Evolutionary conservation across 2,888 invertebrate species (phyloP).

Genomic region (Microctonus brassicae): DNA sequence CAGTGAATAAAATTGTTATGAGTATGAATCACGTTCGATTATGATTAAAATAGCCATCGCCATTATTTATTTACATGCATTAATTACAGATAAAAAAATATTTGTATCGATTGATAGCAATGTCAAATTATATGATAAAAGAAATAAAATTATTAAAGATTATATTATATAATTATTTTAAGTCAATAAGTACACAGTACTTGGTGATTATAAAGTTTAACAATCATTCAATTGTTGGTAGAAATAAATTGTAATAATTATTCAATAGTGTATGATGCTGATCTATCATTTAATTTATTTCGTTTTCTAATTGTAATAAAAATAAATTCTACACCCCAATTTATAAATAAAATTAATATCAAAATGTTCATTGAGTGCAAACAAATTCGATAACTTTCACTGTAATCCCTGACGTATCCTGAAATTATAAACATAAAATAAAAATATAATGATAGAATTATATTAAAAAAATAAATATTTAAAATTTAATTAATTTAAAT

Average conservation of each 20-base stretch:
- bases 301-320: constrained; percentile 32
- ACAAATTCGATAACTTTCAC: constrained; percentile 61
- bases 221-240: not conserved
- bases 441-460: not conserved
- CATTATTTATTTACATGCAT: not conserved
- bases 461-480: not conserved
- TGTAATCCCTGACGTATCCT: constrained; percentile 64
- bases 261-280: too few relatives aligned
- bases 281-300: not conserved
- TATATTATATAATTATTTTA: not conserved
- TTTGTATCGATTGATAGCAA: too few relatives aligned
- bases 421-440: constrained; percentile 3
- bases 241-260: too few relatives aligned
- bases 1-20: too few relatives aligned
- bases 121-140: too few relatives aligned
- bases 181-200: not conserved
- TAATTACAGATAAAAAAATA: too few relatives aligned
- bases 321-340: constrained; percentile 54
- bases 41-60: too few relatives aligned
- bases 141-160: not conserved
- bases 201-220: not conserved
- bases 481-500: not conserved
- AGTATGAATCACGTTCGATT: too few relatives aligned
- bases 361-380: constrained; percentile 62
- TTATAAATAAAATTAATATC: constrained; percentile 56